Base-by-base conservation (phyloP, 2,888 invertebrate species). In the Drosophila formosana region DNA sequence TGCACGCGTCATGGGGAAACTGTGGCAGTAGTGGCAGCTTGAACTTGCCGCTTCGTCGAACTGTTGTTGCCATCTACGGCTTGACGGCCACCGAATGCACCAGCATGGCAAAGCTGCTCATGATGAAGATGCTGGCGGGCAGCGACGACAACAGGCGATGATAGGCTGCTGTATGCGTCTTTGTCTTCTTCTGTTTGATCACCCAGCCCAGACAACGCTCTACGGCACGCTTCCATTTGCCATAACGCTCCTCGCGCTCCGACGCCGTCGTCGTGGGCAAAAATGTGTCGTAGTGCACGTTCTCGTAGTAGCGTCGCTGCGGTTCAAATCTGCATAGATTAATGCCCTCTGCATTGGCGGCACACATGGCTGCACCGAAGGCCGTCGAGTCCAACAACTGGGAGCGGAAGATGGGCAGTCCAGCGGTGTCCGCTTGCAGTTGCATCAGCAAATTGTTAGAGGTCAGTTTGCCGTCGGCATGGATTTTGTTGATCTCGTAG, bases 221-320 rank as follows among this genome's bases (percentile, higher is more conserved):
- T 2, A 99, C 98, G 0, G 98, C 98, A 95, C 97, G 96, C 93
- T 98, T 98, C 98, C 98, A 98, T 92, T 97, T 96, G 6, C 95
- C 96, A 92, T 97, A 98, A 71, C 98, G 94, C 4, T 95, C 94
- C 90, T 96, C 95, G 62, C 98, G 95, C 90, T 98, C 97, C 91
- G 95, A 95, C 58, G 95, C 95, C 0, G 96, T 95, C 8, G 96
- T 96, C 9, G 96, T 96, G 0, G 98, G 97, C 76, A 96, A 93
- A 93, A 97, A 98, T 26, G 95, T 95, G 87, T 97, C 97, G 39
- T 94, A 94, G 46, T 94, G 94, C 4, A 92, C 86, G 66, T 91
- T 91, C 55, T 92, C 92, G 45, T 91, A 91, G 72, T 91, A 89
- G 3, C 94, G 91, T 79, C 94, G 94, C 70, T 94, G 94, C 0